Percentiles rank a stretch among this genome's conserved stretches.
Evolutionary conservation across 2,888 invertebrate species (phyloP).

Genomic region (Ormyrus nitidulus): DNA sequence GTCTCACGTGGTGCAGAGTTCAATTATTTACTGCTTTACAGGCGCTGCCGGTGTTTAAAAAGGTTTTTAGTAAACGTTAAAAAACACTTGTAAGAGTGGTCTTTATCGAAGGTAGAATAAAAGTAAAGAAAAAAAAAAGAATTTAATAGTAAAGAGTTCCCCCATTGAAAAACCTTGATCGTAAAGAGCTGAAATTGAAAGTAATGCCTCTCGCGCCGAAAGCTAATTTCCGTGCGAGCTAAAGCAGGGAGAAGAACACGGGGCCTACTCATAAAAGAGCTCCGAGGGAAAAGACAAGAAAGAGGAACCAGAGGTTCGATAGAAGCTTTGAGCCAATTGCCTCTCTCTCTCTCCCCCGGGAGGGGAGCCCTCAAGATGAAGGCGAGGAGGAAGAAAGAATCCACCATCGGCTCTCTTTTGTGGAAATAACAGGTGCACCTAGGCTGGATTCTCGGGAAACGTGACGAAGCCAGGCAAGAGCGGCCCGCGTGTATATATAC

Average conservation of each 20-base stretch:
- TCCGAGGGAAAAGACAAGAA: neutral
- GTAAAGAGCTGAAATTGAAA: conserved; percentile 1
- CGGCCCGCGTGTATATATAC: too few relatives aligned
- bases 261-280: neutral
- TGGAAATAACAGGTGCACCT: conserved; percentile 44
- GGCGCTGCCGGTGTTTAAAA: conserved; percentile 19
- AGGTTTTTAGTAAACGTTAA: neutral
- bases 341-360: too few relatives aligned
- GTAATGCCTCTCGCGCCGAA: conserved; percentile 3
- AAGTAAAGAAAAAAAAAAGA: too few relatives aligned
- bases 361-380: neutral
- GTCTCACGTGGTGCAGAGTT: conserved; percentile 34
- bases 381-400: neutral
- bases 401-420: conserved; percentile 17
- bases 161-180: too few relatives aligned
- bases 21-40: conserved; percentile 12
- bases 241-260: neutral
- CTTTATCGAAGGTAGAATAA: too few relatives aligned
- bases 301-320: neutral
- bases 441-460: neutral
- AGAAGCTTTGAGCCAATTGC: conserved; percentile 20
- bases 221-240: neutral
- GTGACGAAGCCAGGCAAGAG: too few relatives aligned
- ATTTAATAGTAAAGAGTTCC: too few relatives aligned
- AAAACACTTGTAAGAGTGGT: too few relatives aligned